Evolutionary conservation across 2,888 invertebrate species (phyloP).

Genomic region (Zygothrica quintamaculata): DNA sequence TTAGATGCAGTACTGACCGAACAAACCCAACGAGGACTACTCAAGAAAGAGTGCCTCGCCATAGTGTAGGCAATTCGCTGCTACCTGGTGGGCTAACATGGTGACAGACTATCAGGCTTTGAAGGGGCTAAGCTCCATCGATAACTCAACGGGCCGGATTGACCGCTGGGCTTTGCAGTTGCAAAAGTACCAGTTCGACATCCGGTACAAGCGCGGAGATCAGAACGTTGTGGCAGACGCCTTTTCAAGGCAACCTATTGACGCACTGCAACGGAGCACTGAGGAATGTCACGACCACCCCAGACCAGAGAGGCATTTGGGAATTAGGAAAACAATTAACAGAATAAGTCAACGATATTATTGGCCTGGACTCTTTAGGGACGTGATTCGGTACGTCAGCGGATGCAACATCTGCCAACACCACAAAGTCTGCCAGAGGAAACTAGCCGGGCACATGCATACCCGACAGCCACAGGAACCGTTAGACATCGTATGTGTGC

Average conservation of each 20-base stretch:
- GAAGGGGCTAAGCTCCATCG: too few species aligned
- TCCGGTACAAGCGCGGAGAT: constrained; percentile 18
- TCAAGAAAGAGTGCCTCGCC: too few species aligned
- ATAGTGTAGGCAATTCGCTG: too few species aligned
- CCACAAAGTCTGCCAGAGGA: constrained; percentile 23
- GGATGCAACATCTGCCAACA: constrained; percentile 21
- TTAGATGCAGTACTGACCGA: too few species aligned
- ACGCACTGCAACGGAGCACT: too few species aligned
- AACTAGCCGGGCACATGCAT: constrained; percentile 25
- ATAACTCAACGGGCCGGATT: too few species aligned
- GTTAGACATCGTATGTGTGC: constrained; percentile 16
- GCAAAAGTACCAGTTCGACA: constrained; percentile 26
- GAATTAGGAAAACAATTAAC: constrained; percentile 26
- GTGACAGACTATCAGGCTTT: too few species aligned
- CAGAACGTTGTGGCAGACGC: constrained; percentile 10
- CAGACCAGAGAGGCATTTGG: constrained; percentile 13
- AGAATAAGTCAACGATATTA: constrained; percentile 29
- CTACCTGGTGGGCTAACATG: too few species aligned
- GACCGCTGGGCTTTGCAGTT: constrained; percentile 39
- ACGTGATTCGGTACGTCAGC: constrained; percentile 20
- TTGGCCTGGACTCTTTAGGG: constrained; percentile 31
- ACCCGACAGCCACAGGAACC: constrained; percentile 6
- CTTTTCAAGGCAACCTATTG: too few species aligned
- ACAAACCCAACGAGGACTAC: too few species aligned
- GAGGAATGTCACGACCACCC: constrained; percentile 30